phyloP scores from a whole-genome alignment of 1,140 invertebrate genomes.

The Drosophila parabipectinata region DNA sequence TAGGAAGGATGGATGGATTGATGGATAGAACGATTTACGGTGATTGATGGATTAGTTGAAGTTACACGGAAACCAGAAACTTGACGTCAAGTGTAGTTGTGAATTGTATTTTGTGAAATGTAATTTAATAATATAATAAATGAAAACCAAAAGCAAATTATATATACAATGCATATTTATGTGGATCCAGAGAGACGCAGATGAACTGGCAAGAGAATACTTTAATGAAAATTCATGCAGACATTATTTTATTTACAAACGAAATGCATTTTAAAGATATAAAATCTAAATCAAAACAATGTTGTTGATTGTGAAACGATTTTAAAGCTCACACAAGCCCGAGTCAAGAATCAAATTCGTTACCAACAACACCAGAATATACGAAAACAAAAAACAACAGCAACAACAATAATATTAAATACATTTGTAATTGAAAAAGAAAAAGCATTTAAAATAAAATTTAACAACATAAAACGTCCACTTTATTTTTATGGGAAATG shows the following conservation, averaged over 20 bases:
- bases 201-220: slow-evolving; percentile 59
- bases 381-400: slow-evolving; percentile 32
- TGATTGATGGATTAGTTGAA: slow-evolving; percentile 65
- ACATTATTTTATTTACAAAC: slow-evolving; percentile 77
- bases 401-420: slow-evolving; percentile 76
- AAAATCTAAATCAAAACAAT: slow-evolving; percentile 50
- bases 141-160: slow-evolving; percentile 59
- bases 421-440: slow-evolving; percentile 78
- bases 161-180: slow-evolving; percentile 80
- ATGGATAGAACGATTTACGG: slow-evolving; percentile 28
- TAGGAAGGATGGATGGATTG: slow-evolving; percentile 25
- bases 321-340: slow-evolving; percentile 55
- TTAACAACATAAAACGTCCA: slow-evolving; percentile 64
- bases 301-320: slow-evolving; percentile 55
- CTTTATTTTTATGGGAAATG: slow-evolving; percentile 31
- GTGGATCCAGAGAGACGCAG: slow-evolving; percentile 45
- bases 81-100: slow-evolving; percentile 82
- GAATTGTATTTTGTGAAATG: slow-evolving; percentile 84
- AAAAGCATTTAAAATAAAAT: slow-evolving; percentile 80
- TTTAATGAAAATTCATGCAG: slow-evolving; percentile 65
- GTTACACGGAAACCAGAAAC: slow-evolving; percentile 61
- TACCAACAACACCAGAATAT: slow-evolving; percentile 47
- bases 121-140: slow-evolving; percentile 74
- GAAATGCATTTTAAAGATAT: slow-evolving; percentile 62
- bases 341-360: slow-evolving; percentile 60